A percentile compares a stretch with the other conserved stretches of the same genome.
These are phyloP conservation scores for Scaeva pyrastri DNA, from an alignment of 2,888 invertebrate genomes.

Conservation along the genomic window DNA sequence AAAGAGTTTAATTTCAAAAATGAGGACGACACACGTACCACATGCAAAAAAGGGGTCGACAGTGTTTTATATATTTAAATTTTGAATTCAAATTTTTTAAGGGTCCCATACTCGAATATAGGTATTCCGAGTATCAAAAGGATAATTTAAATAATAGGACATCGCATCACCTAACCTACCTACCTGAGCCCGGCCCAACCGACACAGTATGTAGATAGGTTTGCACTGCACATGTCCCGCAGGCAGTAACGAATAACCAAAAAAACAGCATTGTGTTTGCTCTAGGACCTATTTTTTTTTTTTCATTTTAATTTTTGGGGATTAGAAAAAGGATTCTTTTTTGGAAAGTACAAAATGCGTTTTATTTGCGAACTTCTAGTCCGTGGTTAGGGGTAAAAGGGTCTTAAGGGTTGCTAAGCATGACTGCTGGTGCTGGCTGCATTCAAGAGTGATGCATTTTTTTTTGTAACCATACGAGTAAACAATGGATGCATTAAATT, in stretches of 20 bases:
- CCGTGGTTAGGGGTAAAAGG: constrained; percentile 68
- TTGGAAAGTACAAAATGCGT: constrained; percentile 54
- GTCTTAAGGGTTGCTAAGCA: constrained; percentile 64
- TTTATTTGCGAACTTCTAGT: constrained; percentile 69
- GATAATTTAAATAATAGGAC: constrained; percentile 76
- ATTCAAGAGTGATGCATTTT: constrained; percentile 62
- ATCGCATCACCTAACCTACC: constrained; percentile 60
- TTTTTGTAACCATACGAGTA: constrained; percentile 41
- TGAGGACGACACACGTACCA: constrained; percentile 73
- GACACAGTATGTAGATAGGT: background rate
- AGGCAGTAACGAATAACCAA: constrained; percentile 55
- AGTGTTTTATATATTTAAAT: constrained; percentile 73
- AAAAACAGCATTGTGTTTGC: constrained; percentile 38
- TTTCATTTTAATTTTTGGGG: constrained; percentile 33
- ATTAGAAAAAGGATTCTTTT: constrained; percentile 45
- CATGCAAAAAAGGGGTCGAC: constrained; percentile 79
- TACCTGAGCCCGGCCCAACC: constrained; percentile 64
- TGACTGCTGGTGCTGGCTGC: background rate
- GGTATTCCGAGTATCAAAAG: constrained; percentile 64
- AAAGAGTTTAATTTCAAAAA: constrained; percentile 76
- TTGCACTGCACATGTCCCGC: constrained; percentile 31
- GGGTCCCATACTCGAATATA: constrained; percentile 41
- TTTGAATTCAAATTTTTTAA: constrained; percentile 71
- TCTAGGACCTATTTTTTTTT: constrained; percentile 34
- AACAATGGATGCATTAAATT: constrained; percentile 76